Evolutionary conservation across 2,888 invertebrate genomes (phyloP).

Genomic region (Drosophila gaucha): DNA sequence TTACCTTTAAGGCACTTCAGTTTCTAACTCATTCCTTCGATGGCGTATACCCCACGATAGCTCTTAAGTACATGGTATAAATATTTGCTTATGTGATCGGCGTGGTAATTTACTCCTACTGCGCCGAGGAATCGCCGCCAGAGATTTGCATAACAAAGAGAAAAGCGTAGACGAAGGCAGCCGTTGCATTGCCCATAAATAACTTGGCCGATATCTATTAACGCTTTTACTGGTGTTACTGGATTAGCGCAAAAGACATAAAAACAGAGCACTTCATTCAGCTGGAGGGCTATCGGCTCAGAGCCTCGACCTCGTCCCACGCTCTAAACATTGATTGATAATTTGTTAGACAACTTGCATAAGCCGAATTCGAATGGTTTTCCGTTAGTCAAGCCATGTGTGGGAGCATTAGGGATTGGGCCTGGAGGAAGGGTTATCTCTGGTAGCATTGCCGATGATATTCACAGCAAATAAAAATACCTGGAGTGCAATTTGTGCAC

Average conservation of each 20-base stretch:
- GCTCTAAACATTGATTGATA: conserved; percentile 36
- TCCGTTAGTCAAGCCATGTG: conserved; percentile 16
- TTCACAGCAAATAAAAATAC: conserved; percentile 81
- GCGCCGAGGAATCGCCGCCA: conserved; percentile 43
- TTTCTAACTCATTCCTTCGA: background rate
- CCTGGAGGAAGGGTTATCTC: background rate
- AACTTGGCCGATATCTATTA: conserved; percentile 81
- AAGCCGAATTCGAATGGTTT: conserved; percentile 22
- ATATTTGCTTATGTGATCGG: conserved; percentile 75
- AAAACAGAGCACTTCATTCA: conserved; percentile 14
- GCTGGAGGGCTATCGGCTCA: conserved; percentile 1
- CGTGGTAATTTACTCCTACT: conserved; percentile 82
- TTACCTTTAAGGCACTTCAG: background rate
- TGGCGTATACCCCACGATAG: background rate
- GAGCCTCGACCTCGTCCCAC: conserved; percentile 22
- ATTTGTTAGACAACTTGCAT: conserved; percentile 29
- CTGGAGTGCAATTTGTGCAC: conserved; percentile 76
- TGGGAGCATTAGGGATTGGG: background rate
- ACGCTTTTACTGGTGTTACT: conserved; percentile 75
- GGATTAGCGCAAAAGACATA: conserved; percentile 58
- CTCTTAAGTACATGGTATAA: conserved; percentile 38
- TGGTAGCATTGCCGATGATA: conserved; percentile 53
- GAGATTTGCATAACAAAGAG: conserved; percentile 66
- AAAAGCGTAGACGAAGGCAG: conserved; percentile 40
- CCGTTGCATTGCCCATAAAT: conserved; percentile 68